Evolutionary conservation across 2,888 invertebrate species (phyloP), one percentile per base, ranked within the genome.

Genomic region (Agrilus mali): DNA sequence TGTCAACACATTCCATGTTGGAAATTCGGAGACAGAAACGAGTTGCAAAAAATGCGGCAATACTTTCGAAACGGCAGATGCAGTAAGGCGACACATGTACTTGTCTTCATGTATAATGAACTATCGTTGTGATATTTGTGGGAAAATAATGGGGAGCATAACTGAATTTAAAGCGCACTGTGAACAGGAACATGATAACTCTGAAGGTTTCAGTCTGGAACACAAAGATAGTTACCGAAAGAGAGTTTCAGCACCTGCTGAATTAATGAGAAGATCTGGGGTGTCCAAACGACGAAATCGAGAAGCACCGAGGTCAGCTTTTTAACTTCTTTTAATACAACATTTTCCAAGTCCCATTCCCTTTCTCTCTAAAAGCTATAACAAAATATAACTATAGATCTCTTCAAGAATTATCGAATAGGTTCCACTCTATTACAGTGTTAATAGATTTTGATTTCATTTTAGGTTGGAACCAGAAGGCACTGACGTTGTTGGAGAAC

Each of bases 81-180:
- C 61, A 35, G 64, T 58, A 43, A 62, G 60, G 42, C 56, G 58
- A 16, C 67, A 67, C 44, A 53, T 60, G 3, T 60, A 63, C 41
- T 51, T 57, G 13, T 56, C 60, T 36, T 15, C 46, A 1, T 67
- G 67, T 46, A 53, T 60, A 42, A 53, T 65, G 4, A 55, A 60
- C 20, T 63, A 58, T 42, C 65, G 62, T 43, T 67, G 67, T 44
- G 66, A 66, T 46, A 57, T 65, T 47, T 67, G 67, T 48, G 62
- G 60, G 47, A 50, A 56, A 10, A 55, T 59, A 2, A 57, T 60
- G 7, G 47, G 55, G 13, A 60, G 56, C 16, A 42, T 61, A 38
- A 60, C 63, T 7, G 60, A 59, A 20, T 67, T 66, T 49, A 53
- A 55, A 34, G 55, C 54, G 33, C 67, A 67, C 46, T 61, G 63